phyloP scores from a whole-genome alignment of 2,888 invertebrate genomes.

The Taenaris catops region DNA sequence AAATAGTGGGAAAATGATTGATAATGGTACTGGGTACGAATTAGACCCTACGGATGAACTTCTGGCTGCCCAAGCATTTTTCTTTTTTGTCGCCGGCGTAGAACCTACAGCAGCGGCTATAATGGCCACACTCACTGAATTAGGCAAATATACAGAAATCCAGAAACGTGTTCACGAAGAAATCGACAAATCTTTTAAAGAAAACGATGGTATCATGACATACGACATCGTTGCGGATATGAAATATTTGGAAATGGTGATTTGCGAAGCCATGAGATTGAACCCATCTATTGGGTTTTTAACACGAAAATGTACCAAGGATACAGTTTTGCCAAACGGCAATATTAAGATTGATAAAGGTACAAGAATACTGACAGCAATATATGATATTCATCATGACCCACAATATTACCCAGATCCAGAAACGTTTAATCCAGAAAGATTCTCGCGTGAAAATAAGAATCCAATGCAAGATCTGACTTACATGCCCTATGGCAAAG shows the following conservation, averaged over 20 bases:
- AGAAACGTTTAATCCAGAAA: conserved; percentile 56
- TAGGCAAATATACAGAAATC: conserved; percentile 46
- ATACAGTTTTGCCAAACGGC: conserved; percentile 45
- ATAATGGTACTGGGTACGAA: conserved; percentile 37
- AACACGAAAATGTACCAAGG: conserved; percentile 36
- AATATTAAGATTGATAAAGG: conserved; percentile 47
- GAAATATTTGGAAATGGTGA: conserved; percentile 48
- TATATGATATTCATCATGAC: conserved; percentile 56
- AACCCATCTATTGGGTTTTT: conserved; percentile 46
- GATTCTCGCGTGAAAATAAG: conserved; percentile 37
- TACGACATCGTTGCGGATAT: conserved; percentile 40
- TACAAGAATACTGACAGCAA: conserved; percentile 40
- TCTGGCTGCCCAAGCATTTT: conserved; percentile 51
- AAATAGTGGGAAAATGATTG: conserved; percentile 39
- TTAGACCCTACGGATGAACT: conserved; percentile 49
- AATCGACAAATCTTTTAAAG: conserved; percentile 38
- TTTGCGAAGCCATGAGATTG: conserved; percentile 41
- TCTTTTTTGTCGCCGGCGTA: conserved; percentile 57
- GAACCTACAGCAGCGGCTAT: conserved; percentile 51
- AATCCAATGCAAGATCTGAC: conserved; percentile 33
- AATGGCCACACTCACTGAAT: conserved; percentile 39
- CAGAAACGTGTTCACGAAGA: conserved; percentile 45
- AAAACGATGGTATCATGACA: conserved; percentile 33
- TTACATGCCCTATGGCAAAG: conserved; percentile 65
- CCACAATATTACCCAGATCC: conserved; percentile 61